These are phyloP conservation scores for Punctoribates punctum DNA, from an alignment of 2,888 invertebrate species.

Conservation along the genomic window DNA sequence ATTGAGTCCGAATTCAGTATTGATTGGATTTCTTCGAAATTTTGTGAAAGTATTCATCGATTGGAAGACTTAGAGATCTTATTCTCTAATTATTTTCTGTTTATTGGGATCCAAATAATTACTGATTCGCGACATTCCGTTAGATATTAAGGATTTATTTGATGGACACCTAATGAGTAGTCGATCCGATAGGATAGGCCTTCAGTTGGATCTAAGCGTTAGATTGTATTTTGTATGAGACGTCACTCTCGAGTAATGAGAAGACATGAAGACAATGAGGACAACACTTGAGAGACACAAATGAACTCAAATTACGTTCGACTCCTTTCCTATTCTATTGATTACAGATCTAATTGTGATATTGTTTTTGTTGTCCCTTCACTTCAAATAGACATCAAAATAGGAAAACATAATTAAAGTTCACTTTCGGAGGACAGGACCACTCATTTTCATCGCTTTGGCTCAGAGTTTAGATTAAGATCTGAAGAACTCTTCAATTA, in stretches of 20 bases:
- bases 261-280: slow-evolving; percentile 1
- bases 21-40: no score
- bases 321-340: slow-evolving; percentile 7
- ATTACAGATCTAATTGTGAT: slow-evolving; percentile 14
- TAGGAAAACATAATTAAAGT: slow-evolving; percentile 4
- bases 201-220: background rate
- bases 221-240: background rate
- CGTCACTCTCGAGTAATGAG: slow-evolving; percentile 14
- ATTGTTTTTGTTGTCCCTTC: slow-evolving; percentile 12
- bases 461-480: background rate
- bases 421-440: background rate
- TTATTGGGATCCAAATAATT: slow-evolving; percentile 1
- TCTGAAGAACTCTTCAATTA: background rate
- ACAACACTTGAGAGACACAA: slow-evolving; percentile 17
- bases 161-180: slow-evolving; percentile 19
- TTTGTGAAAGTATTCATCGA: no score
- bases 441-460: background rate
- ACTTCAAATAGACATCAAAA: slow-evolving; percentile 9
- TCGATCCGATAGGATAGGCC: background rate
- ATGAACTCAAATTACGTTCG: slow-evolving; percentile 28
- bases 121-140: background rate
- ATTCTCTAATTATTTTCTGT: no score
- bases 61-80: no score
- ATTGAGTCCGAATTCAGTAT: no score
- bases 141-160: slow-evolving; percentile 29